Conservation (phyloP, 2,888 invertebrate genomes). For the Leptopterna dolabrata region DNA sequence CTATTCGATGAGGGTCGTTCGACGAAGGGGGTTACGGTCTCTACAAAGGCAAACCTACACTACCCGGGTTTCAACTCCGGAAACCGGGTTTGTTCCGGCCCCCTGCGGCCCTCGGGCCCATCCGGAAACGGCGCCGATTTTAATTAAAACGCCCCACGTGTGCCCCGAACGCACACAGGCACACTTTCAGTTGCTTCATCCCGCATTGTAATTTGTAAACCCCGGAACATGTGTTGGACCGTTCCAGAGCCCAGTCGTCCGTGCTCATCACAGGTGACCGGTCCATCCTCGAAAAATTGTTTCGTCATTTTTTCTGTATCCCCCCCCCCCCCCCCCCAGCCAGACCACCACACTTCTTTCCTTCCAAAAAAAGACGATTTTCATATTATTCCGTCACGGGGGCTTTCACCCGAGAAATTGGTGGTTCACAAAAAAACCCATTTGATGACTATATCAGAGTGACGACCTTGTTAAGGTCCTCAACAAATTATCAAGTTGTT, state of each 20-base stretch:
- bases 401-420: constrained; percentile 50
- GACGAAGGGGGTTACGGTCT: no score
- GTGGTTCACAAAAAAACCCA: constrained; percentile 25
- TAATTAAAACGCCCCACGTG: constrained; percentile 53
- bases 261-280: constrained; percentile 44
- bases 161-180: background rate
- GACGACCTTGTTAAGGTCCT: constrained; percentile 28
- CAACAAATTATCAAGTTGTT: constrained; percentile 50
- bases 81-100: constrained; percentile 39
- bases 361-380: constrained; percentile 16
- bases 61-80: background rate
- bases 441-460: constrained; percentile 19
- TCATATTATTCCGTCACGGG: constrained; percentile 45
- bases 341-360: background rate
- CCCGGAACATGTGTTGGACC: constrained; percentile 45
- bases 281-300: background rate
- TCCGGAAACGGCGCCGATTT: constrained; percentile 46
- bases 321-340: no score
- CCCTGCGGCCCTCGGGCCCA: background rate
- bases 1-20: background rate
- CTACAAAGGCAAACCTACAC: no score
- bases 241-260: constrained; percentile 15
- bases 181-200: background rate
- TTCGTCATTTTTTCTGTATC: background rate
- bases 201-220: constrained; percentile 49